Evolutionary conservation across 2,113 vertebrate species (phyloP), one percentile per base, ranked within the genome.

Genomic region (Columba janthina): DNA sequence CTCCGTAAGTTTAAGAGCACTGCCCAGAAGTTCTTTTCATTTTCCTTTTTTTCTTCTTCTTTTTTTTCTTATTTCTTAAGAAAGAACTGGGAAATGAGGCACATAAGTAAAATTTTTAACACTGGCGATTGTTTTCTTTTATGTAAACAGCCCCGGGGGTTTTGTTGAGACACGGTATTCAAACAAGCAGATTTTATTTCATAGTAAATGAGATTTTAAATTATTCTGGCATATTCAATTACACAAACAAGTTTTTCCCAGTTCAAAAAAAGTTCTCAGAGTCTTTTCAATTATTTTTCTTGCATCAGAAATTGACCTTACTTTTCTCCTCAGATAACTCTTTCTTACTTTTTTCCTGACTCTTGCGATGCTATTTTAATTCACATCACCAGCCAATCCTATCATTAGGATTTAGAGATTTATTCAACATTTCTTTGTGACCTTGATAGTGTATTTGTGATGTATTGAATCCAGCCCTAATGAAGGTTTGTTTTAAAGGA

Each of bases 401-500:
- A 15, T 71, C 51, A n/a, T 71, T 53, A 31, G 56, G 75, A 91
- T 88, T 88, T 86, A 81, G 69, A 84, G 60, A 51, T 76, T 92
- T 93, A 69, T 60, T 88, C 93, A 95, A 90, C 53, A 46, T 40
- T 71, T 85, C 48, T 50, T 81, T 10, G n/a, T 72, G 84, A 88
- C 84, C 92, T 96, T 90, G 69, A 40, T 74, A 78, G 78, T 78
- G 65, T 94, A 94, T 95, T 88, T 86, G 76, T 70, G 72, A 77
- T 94, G 24, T 75, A 81, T 88, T 82, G 85, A 67, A 80, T 61
- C 46, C 19, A 78, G 12, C 72, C 69, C 71, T 93, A 94, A 93
- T 92, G 80, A 88, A 96, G 36, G 77, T 84, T 95, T 94, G 90
- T 95, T 96, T 96, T 87, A 90, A 90, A 92, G 53, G 84, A 87